A percentile compares a stretch with the other conserved stretches of the same genome.
These are phyloP conservation scores for Drosophila recens DNA, from an alignment of 2,888 invertebrate genomes.

Conservation along the genomic window DNA sequence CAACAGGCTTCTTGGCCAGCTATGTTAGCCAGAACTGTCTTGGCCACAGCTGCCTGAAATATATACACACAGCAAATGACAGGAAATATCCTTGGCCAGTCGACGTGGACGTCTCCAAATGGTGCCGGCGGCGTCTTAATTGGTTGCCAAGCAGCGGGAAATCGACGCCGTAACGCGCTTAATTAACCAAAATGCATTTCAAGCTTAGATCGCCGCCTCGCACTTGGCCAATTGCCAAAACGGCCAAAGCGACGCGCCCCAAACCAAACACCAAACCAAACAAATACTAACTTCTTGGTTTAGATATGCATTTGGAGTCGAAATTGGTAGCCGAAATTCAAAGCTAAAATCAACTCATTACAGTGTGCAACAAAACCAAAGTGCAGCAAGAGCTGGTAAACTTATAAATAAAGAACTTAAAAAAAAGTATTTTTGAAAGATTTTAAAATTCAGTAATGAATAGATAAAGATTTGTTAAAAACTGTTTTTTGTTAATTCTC, in stretches of 20 bases:
- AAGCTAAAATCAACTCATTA: conserved; percentile 48
- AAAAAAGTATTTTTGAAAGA: neutral
- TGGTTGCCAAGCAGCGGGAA: conserved; percentile 79
- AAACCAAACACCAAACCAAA: conserved; percentile 10
- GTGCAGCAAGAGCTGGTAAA: neutral
- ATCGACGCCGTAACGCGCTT: conserved; percentile 77
- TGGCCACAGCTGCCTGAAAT: conserved; percentile 67
- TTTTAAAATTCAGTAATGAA: neutral
- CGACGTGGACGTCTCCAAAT: conserved; percentile 28
- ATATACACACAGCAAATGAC: conserved; percentile 59
- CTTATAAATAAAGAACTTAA: neutral
- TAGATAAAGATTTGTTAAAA: too few species aligned
- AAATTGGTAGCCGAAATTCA: conserved; percentile 34
- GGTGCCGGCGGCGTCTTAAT: conserved; percentile 69
- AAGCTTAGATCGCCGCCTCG: conserved; percentile 51
- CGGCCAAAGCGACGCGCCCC: conserved; percentile 32
- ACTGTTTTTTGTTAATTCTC: too few species aligned
- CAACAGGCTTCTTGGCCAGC: conserved; percentile 36
- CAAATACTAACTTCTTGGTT: conserved; percentile 30
- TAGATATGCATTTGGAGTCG: conserved; percentile 61
- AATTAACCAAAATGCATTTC: conserved; percentile 79
- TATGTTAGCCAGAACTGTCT: conserved; percentile 24
- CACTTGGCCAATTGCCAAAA: conserved; percentile 61
- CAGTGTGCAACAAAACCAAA: conserved; percentile 37
- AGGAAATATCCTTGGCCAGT: conserved; percentile 64